Evolutionary conservation across 1,140 invertebrate species (phyloP).

Genomic region (Brachionus sp.): DNA sequence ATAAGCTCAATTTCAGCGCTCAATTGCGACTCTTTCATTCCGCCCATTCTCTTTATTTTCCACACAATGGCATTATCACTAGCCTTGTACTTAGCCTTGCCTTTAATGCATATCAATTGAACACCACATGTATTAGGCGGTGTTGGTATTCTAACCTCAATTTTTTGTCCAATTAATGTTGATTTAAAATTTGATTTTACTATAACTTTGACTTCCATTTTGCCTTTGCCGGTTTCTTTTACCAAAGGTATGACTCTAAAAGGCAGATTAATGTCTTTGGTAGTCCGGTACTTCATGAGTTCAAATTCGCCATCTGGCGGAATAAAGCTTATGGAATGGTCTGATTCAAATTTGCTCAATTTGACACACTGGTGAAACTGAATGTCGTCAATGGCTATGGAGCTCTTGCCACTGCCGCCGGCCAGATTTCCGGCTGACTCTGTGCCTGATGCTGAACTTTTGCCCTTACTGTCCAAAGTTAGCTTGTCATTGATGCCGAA

Average conservation of each 20-base stretch:
- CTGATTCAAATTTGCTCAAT: conserved; percentile 98
- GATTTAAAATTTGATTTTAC: conserved; percentile 99
- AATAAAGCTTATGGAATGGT: conserved; percentile 99
- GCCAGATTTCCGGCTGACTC: not conserved
- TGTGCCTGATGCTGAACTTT: conserved; percentile 59
- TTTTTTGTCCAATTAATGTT: conserved; percentile 94
- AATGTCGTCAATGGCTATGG: conserved; percentile 98
- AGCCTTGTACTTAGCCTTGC: conserved; percentile 99
- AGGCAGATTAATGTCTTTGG: conserved; percentile 91
- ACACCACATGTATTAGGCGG: conserved; percentile 97
- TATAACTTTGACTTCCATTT: conserved; percentile 99
- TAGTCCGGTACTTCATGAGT: conserved; percentile 78
- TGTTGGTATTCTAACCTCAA: conserved; percentile 97
- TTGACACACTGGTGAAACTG: conserved; percentile 99
- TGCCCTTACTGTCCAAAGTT: conserved; percentile 93
- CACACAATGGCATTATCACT: conserved; percentile 99
- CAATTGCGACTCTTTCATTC: conserved; percentile 99
- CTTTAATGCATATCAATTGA: conserved; percentile 96
- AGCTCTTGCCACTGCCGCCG: conserved; percentile 51
- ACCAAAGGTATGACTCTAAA: conserved; percentile 98
- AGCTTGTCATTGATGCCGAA: conserved; percentile 99
- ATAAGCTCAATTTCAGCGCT: conserved; percentile 99
- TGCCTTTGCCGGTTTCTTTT: conserved; percentile 91
- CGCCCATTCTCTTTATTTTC: conserved; percentile 99
- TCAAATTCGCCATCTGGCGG: conserved; percentile 99